These are phyloP conservation scores for Seira musarum DNA, from an alignment of 2,888 invertebrate genomes.

Conservation along the genomic window DNA sequence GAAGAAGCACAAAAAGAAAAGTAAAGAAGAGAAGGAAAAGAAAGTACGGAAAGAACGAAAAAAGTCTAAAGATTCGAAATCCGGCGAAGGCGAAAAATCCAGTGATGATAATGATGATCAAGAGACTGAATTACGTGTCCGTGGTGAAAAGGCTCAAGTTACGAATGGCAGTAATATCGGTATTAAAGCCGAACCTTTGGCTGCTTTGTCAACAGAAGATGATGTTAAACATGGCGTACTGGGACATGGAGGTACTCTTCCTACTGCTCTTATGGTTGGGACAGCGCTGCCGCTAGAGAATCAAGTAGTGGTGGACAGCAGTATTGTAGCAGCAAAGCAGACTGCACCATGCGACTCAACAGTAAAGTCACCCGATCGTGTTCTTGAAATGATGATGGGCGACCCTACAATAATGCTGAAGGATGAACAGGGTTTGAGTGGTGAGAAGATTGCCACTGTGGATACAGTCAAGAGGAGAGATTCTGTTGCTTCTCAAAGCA, in stretches of 20 bases:
- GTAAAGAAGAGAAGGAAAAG: constrained; percentile 71
- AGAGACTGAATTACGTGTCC: background rate
- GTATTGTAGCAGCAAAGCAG: constrained; percentile 27
- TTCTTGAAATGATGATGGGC: constrained; percentile 18
- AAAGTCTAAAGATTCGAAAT: constrained; percentile 71
- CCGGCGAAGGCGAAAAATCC: constrained; percentile 37
- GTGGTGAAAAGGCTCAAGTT: background rate
- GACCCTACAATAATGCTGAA: background rate
- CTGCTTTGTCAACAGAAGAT: constrained; percentile 18
- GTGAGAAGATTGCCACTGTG: constrained; percentile 15
- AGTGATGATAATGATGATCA: constrained; percentile 37
- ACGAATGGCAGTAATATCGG: constrained; percentile 16
- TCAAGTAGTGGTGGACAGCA: background rate
- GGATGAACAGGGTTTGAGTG: background rate
- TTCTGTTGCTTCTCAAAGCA: constrained; percentile 1
- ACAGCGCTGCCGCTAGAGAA: background rate
- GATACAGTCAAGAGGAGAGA: constrained; percentile 27
- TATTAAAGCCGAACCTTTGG: background rate
- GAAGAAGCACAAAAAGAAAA: constrained; percentile 73
- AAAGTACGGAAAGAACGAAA: constrained; percentile 71
- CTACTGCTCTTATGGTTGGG: background rate
- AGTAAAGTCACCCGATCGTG: constrained; percentile 63
- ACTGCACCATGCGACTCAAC: constrained; percentile 66
- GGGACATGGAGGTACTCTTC: background rate
- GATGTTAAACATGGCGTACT: background rate